phyloP scores from a whole-genome alignment of 92 coral and sea anemone genomes.

The Parazoanthus swiftii region DNA sequence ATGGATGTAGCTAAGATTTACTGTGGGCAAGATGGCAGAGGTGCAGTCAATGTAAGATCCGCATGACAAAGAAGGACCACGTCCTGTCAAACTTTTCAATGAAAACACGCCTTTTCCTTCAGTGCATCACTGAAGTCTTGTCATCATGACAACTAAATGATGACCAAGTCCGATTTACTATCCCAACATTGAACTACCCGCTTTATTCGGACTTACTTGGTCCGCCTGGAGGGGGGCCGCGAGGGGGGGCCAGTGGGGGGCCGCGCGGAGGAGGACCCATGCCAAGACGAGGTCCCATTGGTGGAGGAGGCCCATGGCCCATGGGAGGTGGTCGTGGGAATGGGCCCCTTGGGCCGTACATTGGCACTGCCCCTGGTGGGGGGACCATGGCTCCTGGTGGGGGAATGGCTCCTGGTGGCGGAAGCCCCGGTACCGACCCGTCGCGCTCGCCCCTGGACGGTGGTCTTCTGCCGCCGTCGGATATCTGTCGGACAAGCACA shows the following conservation, averaged over 20 bases:
- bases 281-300: constrained; percentile 30
- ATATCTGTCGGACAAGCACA: not conserved
- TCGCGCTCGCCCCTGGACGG: constrained; percentile 38
- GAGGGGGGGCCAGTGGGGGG: constrained; percentile 20
- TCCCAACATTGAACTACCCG: not conserved
- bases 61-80: too few relatives aligned
- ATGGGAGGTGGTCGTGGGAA: constrained; percentile 32
- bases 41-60: too few relatives aligned
- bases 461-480: constrained; percentile 16
- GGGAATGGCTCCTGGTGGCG: constrained; percentile 29
- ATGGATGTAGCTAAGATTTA: too few relatives aligned
- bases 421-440: constrained; percentile 13
- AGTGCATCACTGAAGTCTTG: not conserved
- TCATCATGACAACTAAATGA: not conserved
- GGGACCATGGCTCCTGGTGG: constrained; percentile 15
- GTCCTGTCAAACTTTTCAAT: too few relatives aligned
- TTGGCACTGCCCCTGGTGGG: constrained; percentile 18
- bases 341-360: constrained; percentile 32
- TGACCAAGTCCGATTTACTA: not conserved
- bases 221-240: constrained; percentile 23
- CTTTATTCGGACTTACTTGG: constrained; percentile 18
- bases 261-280: constrained; percentile 23
- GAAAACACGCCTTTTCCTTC: not conserved
- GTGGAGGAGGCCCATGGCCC: constrained; percentile 5
- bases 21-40: too few relatives aligned